Conservation (phyloP, 2,113 vertebrate genomes). For the Myotis lucifugus region DNA sequence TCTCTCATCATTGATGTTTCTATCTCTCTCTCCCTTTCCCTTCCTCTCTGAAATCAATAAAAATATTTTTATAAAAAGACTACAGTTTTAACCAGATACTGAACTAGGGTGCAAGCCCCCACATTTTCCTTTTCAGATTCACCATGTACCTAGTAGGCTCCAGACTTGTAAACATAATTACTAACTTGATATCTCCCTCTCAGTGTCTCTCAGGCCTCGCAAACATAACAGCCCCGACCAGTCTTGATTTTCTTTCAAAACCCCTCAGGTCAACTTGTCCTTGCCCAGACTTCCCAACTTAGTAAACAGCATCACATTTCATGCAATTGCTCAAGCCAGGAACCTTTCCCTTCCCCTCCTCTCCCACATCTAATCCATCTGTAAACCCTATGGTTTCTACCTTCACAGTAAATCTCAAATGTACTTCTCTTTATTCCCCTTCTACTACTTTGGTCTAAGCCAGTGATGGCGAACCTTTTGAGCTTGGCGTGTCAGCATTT, state of each 20-base stretch:
- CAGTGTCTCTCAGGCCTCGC: not conserved
- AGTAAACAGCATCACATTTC: not conserved
- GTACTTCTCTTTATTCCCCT: constrained; percentile 11
- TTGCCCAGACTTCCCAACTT: not conserved
- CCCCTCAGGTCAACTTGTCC: not conserved
- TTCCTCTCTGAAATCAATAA: too few species aligned
- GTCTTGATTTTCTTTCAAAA: constrained; percentile 23
- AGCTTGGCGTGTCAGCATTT: too few species aligned
- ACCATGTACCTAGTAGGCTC: not conserved
- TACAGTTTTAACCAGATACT: too few species aligned
- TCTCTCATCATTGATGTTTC: too few species aligned
- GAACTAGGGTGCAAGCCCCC: too few species aligned
- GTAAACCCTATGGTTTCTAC: not conserved
- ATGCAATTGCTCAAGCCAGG: not conserved
- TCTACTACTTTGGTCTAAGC: not conserved
- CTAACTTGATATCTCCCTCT: not conserved
- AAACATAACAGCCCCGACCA: not conserved
- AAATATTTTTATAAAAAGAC: too few species aligned
- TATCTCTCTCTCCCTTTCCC: too few species aligned
- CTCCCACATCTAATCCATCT: not conserved
- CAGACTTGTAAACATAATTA: not conserved
- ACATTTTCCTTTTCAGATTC: not conserved
- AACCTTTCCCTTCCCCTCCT: not conserved
- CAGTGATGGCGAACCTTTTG: too few species aligned
- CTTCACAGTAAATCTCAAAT: not conserved